Conservation (phyloP, 2,888 invertebrate genomes). For the Cyclophora albipunctata region DNA sequence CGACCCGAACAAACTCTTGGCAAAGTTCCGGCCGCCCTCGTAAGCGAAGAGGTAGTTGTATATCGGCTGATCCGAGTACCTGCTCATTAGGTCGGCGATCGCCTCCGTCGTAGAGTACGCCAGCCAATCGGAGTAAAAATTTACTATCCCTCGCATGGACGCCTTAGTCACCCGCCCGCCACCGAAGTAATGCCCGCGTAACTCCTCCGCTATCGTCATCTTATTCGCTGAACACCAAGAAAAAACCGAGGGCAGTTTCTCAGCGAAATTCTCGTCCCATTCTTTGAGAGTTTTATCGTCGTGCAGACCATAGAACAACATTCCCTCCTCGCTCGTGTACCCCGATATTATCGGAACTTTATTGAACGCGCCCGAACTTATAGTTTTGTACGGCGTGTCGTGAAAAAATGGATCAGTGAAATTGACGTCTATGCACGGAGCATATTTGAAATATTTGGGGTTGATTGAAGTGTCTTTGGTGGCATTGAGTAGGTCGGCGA, state of each 20-base stretch:
- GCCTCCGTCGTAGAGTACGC: slow-evolving; percentile 41
- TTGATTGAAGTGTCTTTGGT: slow-evolving; percentile 45
- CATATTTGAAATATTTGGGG: slow-evolving; percentile 53
- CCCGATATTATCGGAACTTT: slow-evolving; percentile 58
- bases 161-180: slow-evolving; percentile 27
- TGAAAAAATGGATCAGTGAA: slow-evolving; percentile 49
- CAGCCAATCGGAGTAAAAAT: slow-evolving; percentile 57
- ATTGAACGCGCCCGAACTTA: slow-evolving; percentile 47
- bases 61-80: slow-evolving; percentile 41
- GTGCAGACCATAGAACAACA: slow-evolving; percentile 52
- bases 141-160: slow-evolving; percentile 31
- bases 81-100: slow-evolving; percentile 41
- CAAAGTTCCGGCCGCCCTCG: slow-evolving; percentile 51
- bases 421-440: slow-evolving; percentile 52
- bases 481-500: slow-evolving; percentile 35
- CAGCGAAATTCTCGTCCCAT: slow-evolving; percentile 41
- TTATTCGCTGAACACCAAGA: slow-evolving; percentile 44
- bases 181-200: slow-evolving; percentile 53
- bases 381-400: slow-evolving; percentile 49
- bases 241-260: slow-evolving; percentile 54
- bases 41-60: slow-evolving; percentile 57
- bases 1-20: slow-evolving; percentile 36
- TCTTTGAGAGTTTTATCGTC: slow-evolving; percentile 36
- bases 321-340: slow-evolving; percentile 46
- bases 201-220: slow-evolving; percentile 33